These are phyloP conservation scores for Aporrectodea caliginosa DNA, from an alignment of 1,140 invertebrate species.

Conservation along the genomic window DNA sequence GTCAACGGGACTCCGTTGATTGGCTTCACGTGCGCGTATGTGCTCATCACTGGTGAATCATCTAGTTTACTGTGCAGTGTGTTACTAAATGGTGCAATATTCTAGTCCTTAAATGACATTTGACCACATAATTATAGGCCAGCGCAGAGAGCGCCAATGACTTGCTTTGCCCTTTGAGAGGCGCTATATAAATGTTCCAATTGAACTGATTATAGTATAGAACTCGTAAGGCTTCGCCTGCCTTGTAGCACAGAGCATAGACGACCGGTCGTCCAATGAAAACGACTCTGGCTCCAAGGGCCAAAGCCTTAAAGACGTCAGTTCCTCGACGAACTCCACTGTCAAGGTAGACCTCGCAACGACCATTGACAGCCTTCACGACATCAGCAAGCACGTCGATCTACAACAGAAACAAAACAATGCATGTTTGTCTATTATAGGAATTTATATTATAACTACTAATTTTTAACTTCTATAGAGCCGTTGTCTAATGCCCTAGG, in stretches of 20 bases:
- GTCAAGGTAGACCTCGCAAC: slow-evolving; percentile 76
- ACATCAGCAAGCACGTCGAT: slow-evolving; percentile 84
- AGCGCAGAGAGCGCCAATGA: no score
- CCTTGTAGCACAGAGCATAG: slow-evolving; percentile 74
- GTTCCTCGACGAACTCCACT: slow-evolving; percentile 80
- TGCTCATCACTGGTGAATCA: not conserved
- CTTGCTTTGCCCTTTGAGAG: no score
- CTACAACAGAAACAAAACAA: slow-evolving; percentile 55
- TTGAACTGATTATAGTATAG: not conserved
- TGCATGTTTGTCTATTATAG: not conserved
- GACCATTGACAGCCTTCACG: slow-evolving; percentile 67
- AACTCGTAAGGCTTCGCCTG: slow-evolving; percentile 31
- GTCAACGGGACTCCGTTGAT: not conserved
- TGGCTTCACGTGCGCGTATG: not conserved
- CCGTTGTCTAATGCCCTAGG: not conserved
- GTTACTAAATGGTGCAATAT: no score
- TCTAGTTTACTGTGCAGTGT: no score
- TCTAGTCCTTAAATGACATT: no score
- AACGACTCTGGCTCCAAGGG: slow-evolving; percentile 77
- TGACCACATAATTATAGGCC: no score
- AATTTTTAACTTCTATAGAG: not conserved
- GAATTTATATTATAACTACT: not conserved
- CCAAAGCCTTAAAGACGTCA: slow-evolving; percentile 86
- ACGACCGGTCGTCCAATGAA: slow-evolving; percentile 83
- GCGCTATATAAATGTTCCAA: no score